A percentile compares a stretch with the other conserved stretches of the same genome.
These are phyloP conservation scores for Drosophila lacteicornis DNA, from an alignment of 1,140 invertebrate species.

Conservation along the genomic window DNA sequence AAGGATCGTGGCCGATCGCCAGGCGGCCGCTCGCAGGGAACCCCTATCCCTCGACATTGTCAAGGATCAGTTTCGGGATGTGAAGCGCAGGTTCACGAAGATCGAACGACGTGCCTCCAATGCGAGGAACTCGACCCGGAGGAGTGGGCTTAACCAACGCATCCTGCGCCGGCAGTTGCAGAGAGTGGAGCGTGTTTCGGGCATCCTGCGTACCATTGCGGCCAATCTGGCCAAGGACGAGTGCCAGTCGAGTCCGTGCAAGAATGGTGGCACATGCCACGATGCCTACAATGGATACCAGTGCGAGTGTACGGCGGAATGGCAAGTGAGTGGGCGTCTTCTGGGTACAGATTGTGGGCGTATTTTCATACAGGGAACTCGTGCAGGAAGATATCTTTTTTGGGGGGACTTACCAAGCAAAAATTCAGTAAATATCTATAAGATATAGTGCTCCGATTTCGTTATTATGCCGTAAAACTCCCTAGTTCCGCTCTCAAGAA, in stretches of 20 bases:
- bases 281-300: constrained; percentile 90
- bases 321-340: constrained; percentile 88
- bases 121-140: constrained; percentile 33
- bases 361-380: constrained; percentile 12
- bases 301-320: constrained; percentile 90
- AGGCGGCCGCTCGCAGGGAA: constrained; percentile 23
- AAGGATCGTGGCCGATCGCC: constrained; percentile 8
- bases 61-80: constrained; percentile 45
- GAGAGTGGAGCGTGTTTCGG: constrained; percentile 26
- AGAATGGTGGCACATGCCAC: constrained; percentile 93
- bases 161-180: constrained; percentile 45
- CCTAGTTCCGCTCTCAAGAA: too few relatives aligned
- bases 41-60: constrained; percentile 40
- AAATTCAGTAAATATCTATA: not conserved
- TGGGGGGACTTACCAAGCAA: not conserved
- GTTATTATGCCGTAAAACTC: too few relatives aligned
- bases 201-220: constrained; percentile 17
- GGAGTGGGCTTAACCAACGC: constrained; percentile 13
- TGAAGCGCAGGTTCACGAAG: constrained; percentile 38
- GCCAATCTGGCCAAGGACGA: constrained; percentile 85
- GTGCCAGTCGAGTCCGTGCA: constrained; percentile 91
- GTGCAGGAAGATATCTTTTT: not conserved
- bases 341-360: constrained; percentile 47
- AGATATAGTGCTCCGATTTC: too few relatives aligned
- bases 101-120: constrained; percentile 30